Conservation (phyloP, 1,140 invertebrate species). For the Musca vetustissima region DNA sequence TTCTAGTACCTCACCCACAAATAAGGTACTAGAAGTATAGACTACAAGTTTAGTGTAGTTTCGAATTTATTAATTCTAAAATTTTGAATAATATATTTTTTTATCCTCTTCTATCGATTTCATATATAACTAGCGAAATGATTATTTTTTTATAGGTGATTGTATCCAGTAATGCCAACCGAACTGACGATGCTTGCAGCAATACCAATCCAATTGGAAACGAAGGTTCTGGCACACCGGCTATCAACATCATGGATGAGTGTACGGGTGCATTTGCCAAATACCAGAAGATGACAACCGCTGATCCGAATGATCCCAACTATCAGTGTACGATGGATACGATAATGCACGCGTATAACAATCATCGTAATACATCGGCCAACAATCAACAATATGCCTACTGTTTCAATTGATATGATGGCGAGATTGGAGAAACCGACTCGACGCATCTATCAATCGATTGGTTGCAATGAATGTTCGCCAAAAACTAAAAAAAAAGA, state of each 20-base stretch:
- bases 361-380: constrained; percentile 42
- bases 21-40: no score
- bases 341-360: constrained; percentile 54
- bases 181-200: constrained; percentile 43
- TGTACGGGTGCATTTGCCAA: constrained; percentile 37
- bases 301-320: constrained; percentile 27
- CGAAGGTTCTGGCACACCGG: constrained; percentile 32
- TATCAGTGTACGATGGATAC: constrained; percentile 53
- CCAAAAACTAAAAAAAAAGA: no score
- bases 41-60: no score
- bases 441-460: background rate
- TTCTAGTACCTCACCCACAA: no score
- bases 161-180: constrained; percentile 14
- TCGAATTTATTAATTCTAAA: no score
- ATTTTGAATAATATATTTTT: no score
- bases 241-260: constrained; percentile 27
- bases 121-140: no score
- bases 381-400: constrained; percentile 47
- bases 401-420: constrained; percentile 39
- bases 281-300: constrained; percentile 34
- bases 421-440: background rate
- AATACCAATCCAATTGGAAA: constrained; percentile 37
- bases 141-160: constrained; percentile 4
- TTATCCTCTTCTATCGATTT: no score
- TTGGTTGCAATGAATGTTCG: background rate